phyloP scores from a whole-genome alignment of 2,113 vertebrate genomes.

The Dissostichus mawsoni region DNA sequence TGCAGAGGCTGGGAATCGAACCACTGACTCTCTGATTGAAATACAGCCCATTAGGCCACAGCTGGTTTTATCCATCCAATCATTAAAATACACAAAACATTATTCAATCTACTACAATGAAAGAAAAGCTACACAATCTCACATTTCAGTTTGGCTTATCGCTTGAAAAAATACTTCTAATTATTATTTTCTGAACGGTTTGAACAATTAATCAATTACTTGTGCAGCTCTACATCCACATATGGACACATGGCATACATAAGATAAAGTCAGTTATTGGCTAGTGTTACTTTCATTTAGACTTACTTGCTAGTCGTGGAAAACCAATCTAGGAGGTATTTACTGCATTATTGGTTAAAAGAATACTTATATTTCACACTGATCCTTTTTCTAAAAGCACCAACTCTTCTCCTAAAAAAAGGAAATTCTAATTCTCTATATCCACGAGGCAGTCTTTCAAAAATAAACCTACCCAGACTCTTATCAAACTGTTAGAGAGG shows the following conservation, averaged over 20 bases:
- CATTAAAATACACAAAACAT: not conserved
- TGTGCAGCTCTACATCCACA: not conserved
- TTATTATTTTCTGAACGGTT: not conserved
- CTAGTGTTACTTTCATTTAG: not conserved
- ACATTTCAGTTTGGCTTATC: not conserved
- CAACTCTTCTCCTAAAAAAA: not conserved
- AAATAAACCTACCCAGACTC: not conserved
- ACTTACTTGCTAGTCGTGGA: not conserved
- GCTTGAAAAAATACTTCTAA: not conserved
- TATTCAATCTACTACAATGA: not conserved
- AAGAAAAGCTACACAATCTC: not conserved
- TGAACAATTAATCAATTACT: not conserved
- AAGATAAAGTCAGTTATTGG: not conserved
- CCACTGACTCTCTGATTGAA: too few relatives aligned
- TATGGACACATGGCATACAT: not conserved
- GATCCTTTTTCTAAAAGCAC: not conserved
- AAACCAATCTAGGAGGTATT: not conserved
- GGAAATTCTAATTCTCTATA: not conserved
- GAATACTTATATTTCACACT: not conserved
- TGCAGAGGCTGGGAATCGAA: too few relatives aligned
- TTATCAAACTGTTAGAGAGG: not conserved
- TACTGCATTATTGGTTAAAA: not conserved
- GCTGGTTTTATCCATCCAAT: not conserved
- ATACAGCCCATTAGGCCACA: too few relatives aligned
- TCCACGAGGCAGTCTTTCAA: not conserved